Conservation (phyloP, 2,888 invertebrate species). For the Dioctria rufipes region DNA sequence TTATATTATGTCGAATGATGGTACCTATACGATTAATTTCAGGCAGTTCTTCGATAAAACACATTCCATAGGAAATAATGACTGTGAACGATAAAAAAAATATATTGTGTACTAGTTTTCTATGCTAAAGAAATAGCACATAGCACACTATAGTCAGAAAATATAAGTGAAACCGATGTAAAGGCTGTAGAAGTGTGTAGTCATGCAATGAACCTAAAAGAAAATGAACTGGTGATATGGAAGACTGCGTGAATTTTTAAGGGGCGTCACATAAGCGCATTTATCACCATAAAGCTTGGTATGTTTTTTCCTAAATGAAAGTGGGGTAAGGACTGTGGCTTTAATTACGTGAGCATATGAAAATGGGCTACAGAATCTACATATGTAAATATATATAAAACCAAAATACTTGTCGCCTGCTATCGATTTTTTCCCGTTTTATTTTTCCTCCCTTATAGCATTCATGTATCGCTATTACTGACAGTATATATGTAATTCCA, state of each 20-base stretch:
- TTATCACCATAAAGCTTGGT: conserved; percentile 30
- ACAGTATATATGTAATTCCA: conserved; percentile 1
- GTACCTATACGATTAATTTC: conserved; percentile 1
- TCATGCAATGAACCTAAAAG: background rate
- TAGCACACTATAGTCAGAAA: too few species aligned
- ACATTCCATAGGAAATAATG: background rate
- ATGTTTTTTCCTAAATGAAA: conserved; percentile 30
- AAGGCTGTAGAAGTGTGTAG: background rate
- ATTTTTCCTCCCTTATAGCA: background rate
- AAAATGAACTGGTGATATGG: conserved; percentile 27
- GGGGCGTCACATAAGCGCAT: conserved; percentile 39
- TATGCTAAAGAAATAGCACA: background rate
- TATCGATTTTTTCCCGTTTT: conserved; percentile 19
- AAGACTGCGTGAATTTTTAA: conserved; percentile 13
- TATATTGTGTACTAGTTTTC: background rate
- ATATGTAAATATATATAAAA: background rate
- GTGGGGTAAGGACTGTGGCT: conserved; percentile 11
- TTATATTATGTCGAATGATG: background rate
- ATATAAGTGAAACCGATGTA: background rate
- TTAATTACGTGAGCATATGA: conserved; percentile 33
- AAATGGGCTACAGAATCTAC: background rate
- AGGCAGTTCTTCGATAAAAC: background rate
- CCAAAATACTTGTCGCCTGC: background rate
- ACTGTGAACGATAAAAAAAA: background rate
- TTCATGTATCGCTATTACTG: conserved; percentile 5